Evolutionary conservation across 2,888 invertebrate species (phyloP).

Genomic region (Odontocerum albicorne): DNA sequence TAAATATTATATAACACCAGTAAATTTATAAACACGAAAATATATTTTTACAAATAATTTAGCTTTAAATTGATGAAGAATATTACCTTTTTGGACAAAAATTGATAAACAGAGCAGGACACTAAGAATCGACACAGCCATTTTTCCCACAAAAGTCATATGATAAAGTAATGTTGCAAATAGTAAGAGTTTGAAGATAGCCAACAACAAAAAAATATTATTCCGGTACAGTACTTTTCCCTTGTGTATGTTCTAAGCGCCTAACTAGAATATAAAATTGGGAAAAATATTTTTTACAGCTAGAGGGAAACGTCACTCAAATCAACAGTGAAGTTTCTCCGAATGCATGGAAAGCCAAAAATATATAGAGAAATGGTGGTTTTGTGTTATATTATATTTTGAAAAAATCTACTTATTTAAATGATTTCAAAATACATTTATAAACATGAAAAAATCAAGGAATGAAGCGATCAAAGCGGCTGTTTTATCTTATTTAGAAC

Average conservation of each 20-base stretch:
- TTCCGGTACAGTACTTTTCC: not conserved
- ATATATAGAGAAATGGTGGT: slow-evolving; percentile 35
- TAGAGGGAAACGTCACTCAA: slow-evolving; percentile 20
- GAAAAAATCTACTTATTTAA: too few species aligned
- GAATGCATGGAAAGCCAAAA: slow-evolving; percentile 24
- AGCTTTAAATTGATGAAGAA: too few species aligned
- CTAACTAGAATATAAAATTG: not conserved
- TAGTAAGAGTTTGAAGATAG: not conserved
- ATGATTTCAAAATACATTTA: too few species aligned
- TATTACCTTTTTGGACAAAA: slow-evolving; percentile 22
- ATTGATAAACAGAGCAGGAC: slow-evolving; percentile 18
- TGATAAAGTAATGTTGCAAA: slow-evolving; percentile 19
- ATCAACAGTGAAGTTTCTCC: slow-evolving; percentile 10
- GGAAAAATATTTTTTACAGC: not conserved
- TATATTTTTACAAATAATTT: too few species aligned
- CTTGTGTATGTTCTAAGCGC: not conserved
- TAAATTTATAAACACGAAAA: too few species aligned
- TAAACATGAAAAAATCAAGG: slow-evolving; percentile 67
- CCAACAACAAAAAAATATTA: not conserved
- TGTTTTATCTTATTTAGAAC: slow-evolving; percentile 67
- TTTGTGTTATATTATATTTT: slow-evolving; percentile 30
- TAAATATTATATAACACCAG: not conserved
- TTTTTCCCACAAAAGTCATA: slow-evolving; percentile 29
- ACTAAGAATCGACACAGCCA: slow-evolving; percentile 27
- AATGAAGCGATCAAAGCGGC: slow-evolving; percentile 68